Percentiles rank a stretch among this genome's conserved stretches.
Evolutionary conservation across 2,888 invertebrate genomes (phyloP).

Genomic region (Acleris laterana): DNA sequence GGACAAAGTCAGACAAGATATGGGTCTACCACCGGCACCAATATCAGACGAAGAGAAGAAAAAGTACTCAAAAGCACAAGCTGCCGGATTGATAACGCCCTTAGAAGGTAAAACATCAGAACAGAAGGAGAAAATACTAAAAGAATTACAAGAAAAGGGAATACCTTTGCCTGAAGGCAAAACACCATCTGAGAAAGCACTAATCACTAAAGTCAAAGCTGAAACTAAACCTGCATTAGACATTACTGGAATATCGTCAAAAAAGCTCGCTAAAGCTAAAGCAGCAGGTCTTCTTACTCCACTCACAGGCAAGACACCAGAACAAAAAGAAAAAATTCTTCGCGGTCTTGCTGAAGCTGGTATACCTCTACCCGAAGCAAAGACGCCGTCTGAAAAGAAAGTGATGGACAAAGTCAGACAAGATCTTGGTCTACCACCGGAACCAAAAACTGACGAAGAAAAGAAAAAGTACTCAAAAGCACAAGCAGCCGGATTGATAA

Average conservation of each 20-base stretch:
- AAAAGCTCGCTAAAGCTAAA: background rate
- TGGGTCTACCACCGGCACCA: constrained; percentile 42
- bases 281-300: background rate
- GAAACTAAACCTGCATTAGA: constrained; percentile 7
- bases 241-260: background rate
- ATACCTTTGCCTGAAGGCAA: constrained; percentile 51
- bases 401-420: background rate
- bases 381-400: background rate
- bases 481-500: too few relatives aligned
- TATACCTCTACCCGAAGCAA: background rate
- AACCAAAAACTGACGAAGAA: background rate
- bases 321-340: background rate
- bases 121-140: constrained; percentile 28
- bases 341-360: background rate
- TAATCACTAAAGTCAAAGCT: constrained; percentile 44
- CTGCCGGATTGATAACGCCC: constrained; percentile 4
- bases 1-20: constrained; percentile 33
- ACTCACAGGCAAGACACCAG: constrained; percentile 30
- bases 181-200: constrained; percentile 50
- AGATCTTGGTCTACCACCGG: background rate
- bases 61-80: constrained; percentile 30
- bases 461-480: background rate
- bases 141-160: constrained; percentile 46
- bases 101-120: constrained; percentile 24
- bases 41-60: constrained; percentile 11